Evolutionary conservation across 2,888 invertebrate genomes (phyloP).

Genomic region (Coelogynopora nodosa): DNA sequence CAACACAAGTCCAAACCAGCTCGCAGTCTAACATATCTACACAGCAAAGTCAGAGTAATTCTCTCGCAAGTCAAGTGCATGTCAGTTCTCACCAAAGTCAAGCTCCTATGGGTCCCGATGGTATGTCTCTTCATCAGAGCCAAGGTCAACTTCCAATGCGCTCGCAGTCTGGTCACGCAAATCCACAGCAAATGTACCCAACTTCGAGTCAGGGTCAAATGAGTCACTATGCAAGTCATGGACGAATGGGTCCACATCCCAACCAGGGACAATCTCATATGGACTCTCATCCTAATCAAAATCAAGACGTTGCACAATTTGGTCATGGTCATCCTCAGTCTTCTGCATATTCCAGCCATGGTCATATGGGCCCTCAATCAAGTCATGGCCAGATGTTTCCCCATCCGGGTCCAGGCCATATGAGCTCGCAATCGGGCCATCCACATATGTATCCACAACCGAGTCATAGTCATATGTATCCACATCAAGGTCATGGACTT

Average conservation of each 20-base stretch:
- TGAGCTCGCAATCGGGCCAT: neutral
- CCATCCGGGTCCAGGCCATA: neutral
- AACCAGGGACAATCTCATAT: neutral
- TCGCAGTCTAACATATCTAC: neutral
- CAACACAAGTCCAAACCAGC: no score
- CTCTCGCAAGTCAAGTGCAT: no score
- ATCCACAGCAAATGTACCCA: neutral
- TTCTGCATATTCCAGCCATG: neutral
- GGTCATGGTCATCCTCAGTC: neutral
- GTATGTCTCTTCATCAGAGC: neutral
- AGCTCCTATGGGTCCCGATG: neutral
- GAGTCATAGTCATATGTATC: neutral
- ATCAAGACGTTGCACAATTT: neutral
- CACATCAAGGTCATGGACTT: neutral
- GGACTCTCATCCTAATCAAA: neutral
- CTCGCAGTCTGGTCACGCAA: neutral
- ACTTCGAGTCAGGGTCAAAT: neutral
- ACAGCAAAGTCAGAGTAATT: neutral
- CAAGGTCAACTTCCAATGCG: neutral
- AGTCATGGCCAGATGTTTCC: neutral
- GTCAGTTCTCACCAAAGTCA: neutral
- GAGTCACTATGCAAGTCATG: neutral
- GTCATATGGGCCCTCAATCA: neutral
- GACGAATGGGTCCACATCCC: neutral
- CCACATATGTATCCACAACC: no score